Conservation (phyloP, 2,888 invertebrate species). For the Drepanosiphum platanoidis region DNA sequence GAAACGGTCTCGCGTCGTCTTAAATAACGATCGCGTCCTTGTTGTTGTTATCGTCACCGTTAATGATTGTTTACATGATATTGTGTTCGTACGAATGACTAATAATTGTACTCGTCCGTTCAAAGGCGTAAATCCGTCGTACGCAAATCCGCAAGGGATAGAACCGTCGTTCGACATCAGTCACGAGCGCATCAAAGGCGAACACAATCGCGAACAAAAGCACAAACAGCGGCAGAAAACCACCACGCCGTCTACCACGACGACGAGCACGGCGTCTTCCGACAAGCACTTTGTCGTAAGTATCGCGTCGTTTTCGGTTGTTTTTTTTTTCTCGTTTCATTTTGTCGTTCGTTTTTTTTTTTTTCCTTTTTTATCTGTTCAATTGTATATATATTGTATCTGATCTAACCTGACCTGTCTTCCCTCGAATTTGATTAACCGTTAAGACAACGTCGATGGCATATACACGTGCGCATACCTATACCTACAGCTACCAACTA, state of each 20-base stretch:
- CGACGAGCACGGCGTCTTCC: slow-evolving; percentile 9
- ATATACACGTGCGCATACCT: slow-evolving; percentile 1
- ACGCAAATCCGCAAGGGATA: slow-evolving; percentile 49
- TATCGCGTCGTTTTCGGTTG: neutral
- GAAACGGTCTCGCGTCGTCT: too few relatives aligned
- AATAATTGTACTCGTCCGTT: neutral
- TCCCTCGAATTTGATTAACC: slow-evolving; percentile 8
- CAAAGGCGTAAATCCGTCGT: slow-evolving; percentile 45
- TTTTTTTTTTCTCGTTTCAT: neutral
- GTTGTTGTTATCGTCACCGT: neutral
- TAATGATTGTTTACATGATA: neutral
- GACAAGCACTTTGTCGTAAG: slow-evolving; percentile 46
- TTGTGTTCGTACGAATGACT: too few relatives aligned
- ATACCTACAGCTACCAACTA: neutral
- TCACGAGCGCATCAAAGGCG: slow-evolving; percentile 69
- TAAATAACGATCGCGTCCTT: neutral
- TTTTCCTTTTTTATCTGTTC: neutral
- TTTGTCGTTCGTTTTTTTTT: neutral
- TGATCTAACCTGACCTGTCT: slow-evolving; percentile 37
- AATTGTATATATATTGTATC: neutral
- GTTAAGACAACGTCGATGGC: neutral
- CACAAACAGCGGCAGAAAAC: slow-evolving; percentile 32
- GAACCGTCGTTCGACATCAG: slow-evolving; percentile 72
- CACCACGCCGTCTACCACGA: neutral
- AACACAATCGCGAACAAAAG: slow-evolving; percentile 47